phyloP scores from a whole-genome alignment of 1,140 invertebrate species.

The Drosophila orosa region DNA sequence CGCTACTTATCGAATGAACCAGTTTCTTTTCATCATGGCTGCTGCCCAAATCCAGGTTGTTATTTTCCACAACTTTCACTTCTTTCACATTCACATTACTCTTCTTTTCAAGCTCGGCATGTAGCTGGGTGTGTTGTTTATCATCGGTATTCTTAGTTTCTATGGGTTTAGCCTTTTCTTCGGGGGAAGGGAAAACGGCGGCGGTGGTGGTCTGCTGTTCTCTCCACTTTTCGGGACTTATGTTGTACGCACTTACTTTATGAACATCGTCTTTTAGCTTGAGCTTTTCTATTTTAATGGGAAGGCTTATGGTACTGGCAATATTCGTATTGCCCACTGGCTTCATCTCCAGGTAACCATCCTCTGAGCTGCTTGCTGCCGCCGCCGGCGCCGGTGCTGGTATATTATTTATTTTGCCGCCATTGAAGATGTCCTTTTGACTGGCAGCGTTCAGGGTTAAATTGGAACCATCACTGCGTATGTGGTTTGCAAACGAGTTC shows the following conservation, averaged over 20 bases:
- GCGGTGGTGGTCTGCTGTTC: conserved; percentile 1
- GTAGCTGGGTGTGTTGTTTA: conserved; percentile 6
- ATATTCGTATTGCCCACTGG: conserved; percentile 66
- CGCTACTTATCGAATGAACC: conserved; percentile 71
- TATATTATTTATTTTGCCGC: conserved; percentile 20
- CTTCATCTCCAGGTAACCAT: conserved; percentile 85
- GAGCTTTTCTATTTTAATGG: conserved; percentile 46
- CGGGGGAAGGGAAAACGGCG: neutral
- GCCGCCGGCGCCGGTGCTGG: neutral
- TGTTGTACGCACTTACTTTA: conserved; percentile 23
- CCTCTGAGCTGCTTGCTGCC: conserved; percentile 29
- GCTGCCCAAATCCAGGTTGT: conserved; percentile 40
- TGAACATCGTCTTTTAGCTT: conserved; percentile 34
- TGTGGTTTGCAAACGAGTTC: conserved; percentile 19
- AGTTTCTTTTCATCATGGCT: conserved; percentile 50
- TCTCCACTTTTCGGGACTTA: conserved; percentile 19
- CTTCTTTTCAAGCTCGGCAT: conserved; percentile 15
- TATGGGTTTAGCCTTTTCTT: conserved; percentile 16
- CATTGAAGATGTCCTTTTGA: conserved; percentile 34
- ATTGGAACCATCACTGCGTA: conserved; percentile 54
- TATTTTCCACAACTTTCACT: conserved; percentile 26
- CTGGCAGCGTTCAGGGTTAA: conserved; percentile 36
- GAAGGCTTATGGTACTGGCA: conserved; percentile 29
- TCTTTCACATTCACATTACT: conserved; percentile 13
- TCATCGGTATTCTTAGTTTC: conserved; percentile 8